These are phyloP conservation scores for Melipona bicolor DNA, from an alignment of 2,888 invertebrate genomes.

Conservation along the genomic window DNA sequence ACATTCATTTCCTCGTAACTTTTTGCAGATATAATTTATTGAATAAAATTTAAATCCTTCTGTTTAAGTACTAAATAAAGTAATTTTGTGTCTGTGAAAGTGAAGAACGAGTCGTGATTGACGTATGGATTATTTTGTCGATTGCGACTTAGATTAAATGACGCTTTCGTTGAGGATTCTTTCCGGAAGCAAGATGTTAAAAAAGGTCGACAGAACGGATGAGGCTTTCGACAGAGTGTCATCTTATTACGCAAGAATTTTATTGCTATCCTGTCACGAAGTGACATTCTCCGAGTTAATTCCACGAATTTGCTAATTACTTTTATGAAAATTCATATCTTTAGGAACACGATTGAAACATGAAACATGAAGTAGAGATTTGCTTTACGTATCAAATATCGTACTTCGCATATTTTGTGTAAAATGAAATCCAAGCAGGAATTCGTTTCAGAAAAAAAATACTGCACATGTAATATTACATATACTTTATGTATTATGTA, in stretches of 20 bases:
- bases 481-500: not conserved
- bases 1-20: not conserved
- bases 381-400: not conserved
- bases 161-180: not conserved
- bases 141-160: not conserved
- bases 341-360: not conserved
- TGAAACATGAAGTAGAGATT: not conserved
- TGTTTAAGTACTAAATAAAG: not conserved
- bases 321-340: not conserved
- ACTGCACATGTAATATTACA: not conserved
- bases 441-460: not conserved
- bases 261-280: not conserved
- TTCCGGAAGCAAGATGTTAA: not conserved
- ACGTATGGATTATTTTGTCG: not conserved
- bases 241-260: constrained; percentile 30
- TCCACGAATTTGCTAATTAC: not conserved
- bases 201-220: constrained; percentile 13
- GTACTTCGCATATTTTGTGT: not conserved
- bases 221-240: constrained; percentile 33
- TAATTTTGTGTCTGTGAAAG: constrained; percentile 4
- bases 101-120: not conserved
- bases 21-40: constrained; percentile 4
- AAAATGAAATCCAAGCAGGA: not conserved
- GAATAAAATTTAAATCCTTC: not conserved
- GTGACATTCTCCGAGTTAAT: not conserved